Conservation (phyloP, 2,113 vertebrate species). For the Nesogale talazaci region DNA sequence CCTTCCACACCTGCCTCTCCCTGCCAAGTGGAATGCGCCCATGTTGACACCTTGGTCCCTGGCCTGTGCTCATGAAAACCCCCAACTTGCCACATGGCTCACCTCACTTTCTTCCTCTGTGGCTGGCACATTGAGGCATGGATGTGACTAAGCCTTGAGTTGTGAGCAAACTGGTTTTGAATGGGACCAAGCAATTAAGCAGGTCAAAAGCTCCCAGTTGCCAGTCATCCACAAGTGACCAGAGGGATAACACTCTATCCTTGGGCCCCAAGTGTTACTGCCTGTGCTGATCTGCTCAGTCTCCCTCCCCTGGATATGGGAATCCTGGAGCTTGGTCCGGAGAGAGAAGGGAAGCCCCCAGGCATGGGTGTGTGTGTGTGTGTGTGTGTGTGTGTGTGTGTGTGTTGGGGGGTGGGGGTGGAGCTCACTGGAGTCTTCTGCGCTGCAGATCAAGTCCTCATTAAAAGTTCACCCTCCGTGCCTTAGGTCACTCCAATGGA, state of each 20-base stretch:
- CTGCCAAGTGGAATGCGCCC: neutral
- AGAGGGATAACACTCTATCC: neutral
- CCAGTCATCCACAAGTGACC: neutral
- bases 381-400: too few relatives aligned
- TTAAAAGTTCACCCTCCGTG: neutral
- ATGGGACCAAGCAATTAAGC: neutral
- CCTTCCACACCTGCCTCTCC: neutral
- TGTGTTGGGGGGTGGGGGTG: neutral
- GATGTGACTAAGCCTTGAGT: neutral
- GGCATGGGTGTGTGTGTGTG: too few relatives aligned
- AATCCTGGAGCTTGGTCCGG: neutral
- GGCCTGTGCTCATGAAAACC: neutral
- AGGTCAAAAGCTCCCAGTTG: constrained; percentile 28
- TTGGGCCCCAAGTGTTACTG: neutral
- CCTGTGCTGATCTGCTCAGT: neutral
- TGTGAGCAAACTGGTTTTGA: constrained; percentile 7
- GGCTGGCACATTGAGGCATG: neutral
- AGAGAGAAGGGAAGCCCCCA: neutral
- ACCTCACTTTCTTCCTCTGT: neutral
- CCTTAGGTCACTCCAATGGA: neutral
- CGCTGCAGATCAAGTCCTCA: neutral
- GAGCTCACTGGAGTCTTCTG: neutral
- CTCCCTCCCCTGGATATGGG: neutral
- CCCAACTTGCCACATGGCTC: neutral
- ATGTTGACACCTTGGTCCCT: neutral